These are phyloP conservation scores for Sebastes goodei DNA, from an alignment of 2,797 vertebrate genomes.

Conservation along the genomic window DNA sequence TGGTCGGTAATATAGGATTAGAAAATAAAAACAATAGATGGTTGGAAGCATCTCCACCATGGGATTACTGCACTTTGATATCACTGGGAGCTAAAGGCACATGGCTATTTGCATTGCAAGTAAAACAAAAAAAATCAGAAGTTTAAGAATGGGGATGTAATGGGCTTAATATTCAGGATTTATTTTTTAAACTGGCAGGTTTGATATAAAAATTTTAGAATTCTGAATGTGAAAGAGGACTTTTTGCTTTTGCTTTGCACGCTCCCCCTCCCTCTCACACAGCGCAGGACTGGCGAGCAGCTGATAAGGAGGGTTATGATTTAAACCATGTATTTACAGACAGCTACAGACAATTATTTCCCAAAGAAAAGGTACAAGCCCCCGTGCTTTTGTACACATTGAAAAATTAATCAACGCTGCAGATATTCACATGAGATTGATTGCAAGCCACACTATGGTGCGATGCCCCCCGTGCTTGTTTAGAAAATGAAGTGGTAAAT, in stretches of 20 bases:
- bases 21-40: not conserved
- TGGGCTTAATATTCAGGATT: constrained; percentile 15
- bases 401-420: constrained; percentile 53
- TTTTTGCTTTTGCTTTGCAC: not conserved
- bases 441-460: constrained; percentile 43
- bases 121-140: not conserved
- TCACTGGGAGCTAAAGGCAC: not conserved
- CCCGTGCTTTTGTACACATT: constrained; percentile 40
- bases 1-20: not conserved
- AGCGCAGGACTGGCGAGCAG: constrained; percentile 48
- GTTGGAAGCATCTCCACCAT: constrained; percentile 1
- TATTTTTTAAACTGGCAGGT: constrained; percentile 12
- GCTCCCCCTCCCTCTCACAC: not conserved
- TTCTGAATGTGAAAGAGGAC: constrained; percentile 14
- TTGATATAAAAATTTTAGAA: constrained; percentile 7
- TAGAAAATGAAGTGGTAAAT: constrained; percentile 74
- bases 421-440: constrained; percentile 63
- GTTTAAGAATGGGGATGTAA: constrained; percentile 22
- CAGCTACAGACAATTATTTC: constrained; percentile 65
- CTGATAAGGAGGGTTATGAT: constrained; percentile 67
- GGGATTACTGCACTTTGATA: constrained; percentile 12
- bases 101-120: constrained; percentile 16
- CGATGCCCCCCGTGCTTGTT: constrained; percentile 58
- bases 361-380: constrained; percentile 44
- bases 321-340: constrained; percentile 58